These are phyloP conservation scores for Entelurus aequoreus DNA, from an alignment of 2,113 vertebrate genomes.

Conservation along the genomic window DNA sequence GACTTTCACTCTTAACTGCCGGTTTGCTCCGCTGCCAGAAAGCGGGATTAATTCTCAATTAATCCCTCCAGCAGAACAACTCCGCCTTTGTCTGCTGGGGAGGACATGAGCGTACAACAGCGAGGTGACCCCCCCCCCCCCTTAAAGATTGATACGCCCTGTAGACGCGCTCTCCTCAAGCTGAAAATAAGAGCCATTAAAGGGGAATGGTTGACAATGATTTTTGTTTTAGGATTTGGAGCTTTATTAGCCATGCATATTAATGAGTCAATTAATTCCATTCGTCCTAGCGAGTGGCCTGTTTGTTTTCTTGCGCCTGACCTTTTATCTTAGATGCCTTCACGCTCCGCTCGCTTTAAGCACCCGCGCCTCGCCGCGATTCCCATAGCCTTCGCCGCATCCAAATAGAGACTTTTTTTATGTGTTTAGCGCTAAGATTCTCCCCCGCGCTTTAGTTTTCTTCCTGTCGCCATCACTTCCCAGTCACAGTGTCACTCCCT, in stretches of 20 bases:
- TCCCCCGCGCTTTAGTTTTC: constrained; percentile 47
- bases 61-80: constrained; percentile 79
- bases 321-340: constrained; percentile 82
- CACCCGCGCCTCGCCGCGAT: constrained; percentile 75
- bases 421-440: constrained; percentile 54
- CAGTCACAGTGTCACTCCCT: background rate
- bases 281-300: constrained; percentile 82
- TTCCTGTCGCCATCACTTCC: constrained; percentile 16
- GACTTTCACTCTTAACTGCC: constrained; percentile 78
- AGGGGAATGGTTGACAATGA: constrained; percentile 72
- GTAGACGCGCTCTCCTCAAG: constrained; percentile 69
- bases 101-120: constrained; percentile 72
- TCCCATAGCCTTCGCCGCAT: constrained; percentile 58
- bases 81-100: constrained; percentile 78
- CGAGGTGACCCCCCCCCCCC: constrained; percentile 70
- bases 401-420: constrained; percentile 62
- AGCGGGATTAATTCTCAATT: constrained; percentile 82
- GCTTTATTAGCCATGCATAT: constrained; percentile 84
- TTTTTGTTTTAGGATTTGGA: constrained; percentile 75
- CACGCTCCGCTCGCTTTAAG: constrained; percentile 78
- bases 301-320: constrained; percentile 80
- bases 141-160: constrained; percentile 70
- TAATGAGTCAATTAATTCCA: constrained; percentile 89
- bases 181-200: constrained; percentile 79
- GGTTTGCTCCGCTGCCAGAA: constrained; percentile 79